phyloP scores from a whole-genome alignment of 2,797 vertebrate species.

The Sciurus carolinensis region DNA sequence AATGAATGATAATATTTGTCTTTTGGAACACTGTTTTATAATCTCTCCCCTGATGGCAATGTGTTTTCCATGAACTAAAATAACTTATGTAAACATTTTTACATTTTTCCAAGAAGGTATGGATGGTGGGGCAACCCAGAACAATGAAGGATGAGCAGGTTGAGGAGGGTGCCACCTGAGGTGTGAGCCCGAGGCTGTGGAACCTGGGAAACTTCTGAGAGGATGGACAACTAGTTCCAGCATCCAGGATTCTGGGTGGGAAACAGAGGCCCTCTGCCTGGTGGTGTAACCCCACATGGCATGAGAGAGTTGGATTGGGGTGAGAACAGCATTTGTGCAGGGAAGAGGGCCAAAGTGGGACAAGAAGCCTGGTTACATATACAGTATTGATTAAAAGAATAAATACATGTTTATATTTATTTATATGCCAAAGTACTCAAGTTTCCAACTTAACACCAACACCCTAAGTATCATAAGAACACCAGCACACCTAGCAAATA shows the following conservation, averaged over 20 bases:
- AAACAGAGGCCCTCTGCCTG: background rate
- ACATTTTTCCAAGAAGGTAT: background rate
- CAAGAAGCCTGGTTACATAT: background rate
- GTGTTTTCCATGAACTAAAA: background rate
- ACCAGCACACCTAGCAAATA: background rate
- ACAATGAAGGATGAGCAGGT: background rate
- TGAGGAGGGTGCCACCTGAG: background rate
- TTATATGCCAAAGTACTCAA: background rate
- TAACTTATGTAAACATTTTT: background rate
- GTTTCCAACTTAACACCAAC: background rate
- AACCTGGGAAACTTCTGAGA: background rate
- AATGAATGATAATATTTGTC: background rate
- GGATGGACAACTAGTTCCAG: background rate
- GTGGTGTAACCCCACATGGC: background rate
- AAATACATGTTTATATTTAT: background rate
- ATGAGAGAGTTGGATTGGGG: background rate
- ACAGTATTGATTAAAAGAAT: background rate
- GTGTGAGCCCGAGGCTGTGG: background rate
- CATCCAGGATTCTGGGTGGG: background rate
- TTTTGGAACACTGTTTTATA: background rate
- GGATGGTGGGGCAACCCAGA: background rate
- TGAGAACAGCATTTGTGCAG: background rate
- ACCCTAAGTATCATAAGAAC: background rate
- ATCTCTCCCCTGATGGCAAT: background rate
- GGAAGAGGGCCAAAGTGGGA: background rate